phyloP scores from a whole-genome alignment of 2,113 vertebrate species.

The Panthera tigris region DNA sequence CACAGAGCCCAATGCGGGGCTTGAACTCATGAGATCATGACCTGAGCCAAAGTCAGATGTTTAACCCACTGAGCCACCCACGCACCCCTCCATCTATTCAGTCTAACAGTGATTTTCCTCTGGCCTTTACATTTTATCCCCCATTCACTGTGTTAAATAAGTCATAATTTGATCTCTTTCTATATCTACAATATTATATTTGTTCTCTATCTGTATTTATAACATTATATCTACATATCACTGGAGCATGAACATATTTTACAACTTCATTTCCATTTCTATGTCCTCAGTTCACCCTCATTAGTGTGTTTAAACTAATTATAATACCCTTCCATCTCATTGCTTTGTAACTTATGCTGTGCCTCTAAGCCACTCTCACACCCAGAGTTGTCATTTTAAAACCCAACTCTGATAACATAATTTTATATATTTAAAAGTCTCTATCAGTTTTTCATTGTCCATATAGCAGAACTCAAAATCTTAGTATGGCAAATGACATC shows the following conservation, averaged over 20 bases:
- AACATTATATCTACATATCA: background rate
- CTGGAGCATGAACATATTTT: background rate
- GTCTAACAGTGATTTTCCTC: background rate
- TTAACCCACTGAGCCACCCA: too few species aligned
- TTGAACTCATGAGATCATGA: too few species aligned
- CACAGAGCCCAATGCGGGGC: too few species aligned
- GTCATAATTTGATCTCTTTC: background rate
- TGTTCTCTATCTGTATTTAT: background rate
- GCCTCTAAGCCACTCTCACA: background rate
- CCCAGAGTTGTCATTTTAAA: background rate
- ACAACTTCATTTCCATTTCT: background rate
- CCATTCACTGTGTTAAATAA: background rate
- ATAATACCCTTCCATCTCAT: background rate
- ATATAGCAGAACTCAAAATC: background rate
- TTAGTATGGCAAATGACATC: background rate
- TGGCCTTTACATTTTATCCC: background rate
- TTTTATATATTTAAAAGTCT: background rate
- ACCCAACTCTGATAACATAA: background rate
- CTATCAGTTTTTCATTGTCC: background rate
- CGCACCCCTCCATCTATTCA: background rate
- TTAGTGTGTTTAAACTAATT: constrained; percentile 1
- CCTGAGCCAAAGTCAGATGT: too few species aligned
- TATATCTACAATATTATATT: background rate
- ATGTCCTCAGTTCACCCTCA: background rate
- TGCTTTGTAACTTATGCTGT: background rate